Percentiles rank a stretch among this genome's conserved stretches.
These are phyloP conservation scores for Marisa cornuarietis DNA, from an alignment of 1,140 invertebrate species.

Conservation along the genomic window DNA sequence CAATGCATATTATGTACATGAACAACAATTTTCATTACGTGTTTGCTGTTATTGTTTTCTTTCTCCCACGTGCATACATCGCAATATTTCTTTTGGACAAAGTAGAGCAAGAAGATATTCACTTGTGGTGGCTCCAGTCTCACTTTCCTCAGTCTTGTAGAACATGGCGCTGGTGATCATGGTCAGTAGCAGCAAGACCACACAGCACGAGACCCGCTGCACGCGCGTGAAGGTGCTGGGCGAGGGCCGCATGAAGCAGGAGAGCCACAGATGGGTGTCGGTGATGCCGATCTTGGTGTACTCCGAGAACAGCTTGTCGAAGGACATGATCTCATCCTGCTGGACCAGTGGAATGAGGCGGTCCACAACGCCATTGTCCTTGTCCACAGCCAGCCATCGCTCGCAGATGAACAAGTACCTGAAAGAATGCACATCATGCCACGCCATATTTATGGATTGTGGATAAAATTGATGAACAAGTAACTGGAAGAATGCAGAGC, in stretches of 20 bases:
- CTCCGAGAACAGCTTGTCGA: constrained; percentile 60
- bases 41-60: no score
- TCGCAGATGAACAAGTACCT: constrained; percentile 60
- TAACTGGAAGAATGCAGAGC: no score
- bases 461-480: no score
- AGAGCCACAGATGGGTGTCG: constrained; percentile 72
- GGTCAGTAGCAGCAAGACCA: constrained; percentile 69
- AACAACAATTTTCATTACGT: no score
- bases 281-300: constrained; percentile 66
- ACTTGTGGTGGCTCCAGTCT: no score
- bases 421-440: background rate
- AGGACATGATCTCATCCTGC: constrained; percentile 50
- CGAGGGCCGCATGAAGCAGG: constrained; percentile 69
- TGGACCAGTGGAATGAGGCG: constrained; percentile 51
- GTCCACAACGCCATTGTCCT: constrained; percentile 57
- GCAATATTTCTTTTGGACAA: background rate
- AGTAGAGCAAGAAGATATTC: background rate
- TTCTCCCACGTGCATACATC: no score
- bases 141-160: constrained; percentile 51
- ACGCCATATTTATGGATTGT: no score
- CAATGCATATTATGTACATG: no score
- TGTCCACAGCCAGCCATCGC: constrained; percentile 58
- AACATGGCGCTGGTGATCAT: constrained; percentile 73
- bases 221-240: constrained; percentile 68
- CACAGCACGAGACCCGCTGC: constrained; percentile 70